phyloP scores from a whole-genome alignment of 2,797 vertebrate genomes.

The Ctenochaetus hawaiiensis region DNA sequence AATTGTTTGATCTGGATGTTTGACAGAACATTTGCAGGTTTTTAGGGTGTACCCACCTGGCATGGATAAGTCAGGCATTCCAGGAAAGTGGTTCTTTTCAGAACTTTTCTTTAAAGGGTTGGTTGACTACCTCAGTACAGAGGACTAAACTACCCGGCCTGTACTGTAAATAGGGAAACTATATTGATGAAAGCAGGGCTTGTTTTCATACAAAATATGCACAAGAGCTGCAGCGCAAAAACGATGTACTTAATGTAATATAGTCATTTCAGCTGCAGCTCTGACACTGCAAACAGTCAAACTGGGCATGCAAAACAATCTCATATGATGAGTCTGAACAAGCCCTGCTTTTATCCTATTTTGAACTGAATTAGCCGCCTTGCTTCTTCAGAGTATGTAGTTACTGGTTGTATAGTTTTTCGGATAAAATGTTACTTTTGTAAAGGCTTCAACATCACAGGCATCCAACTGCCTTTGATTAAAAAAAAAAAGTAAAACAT shows the following conservation, averaged over 20 bases:
- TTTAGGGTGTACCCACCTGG: conserved; percentile 99
- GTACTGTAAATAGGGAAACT: conserved; percentile 99
- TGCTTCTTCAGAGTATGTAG: conserved; percentile 99
- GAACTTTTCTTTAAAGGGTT: conserved; percentile 99
- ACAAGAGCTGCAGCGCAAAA: conserved; percentile 95
- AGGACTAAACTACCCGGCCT: conserved; percentile 99
- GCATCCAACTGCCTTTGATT: conserved; percentile 97
- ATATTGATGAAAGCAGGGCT: conserved; percentile 99
- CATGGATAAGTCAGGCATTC: conserved; percentile 99
- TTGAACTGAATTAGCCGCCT: conserved; percentile 99
- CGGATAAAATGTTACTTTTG: conserved; percentile 99
- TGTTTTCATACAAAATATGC: conserved; percentile 97
- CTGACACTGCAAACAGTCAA: conserved; percentile 96
- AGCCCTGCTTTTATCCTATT: conserved; percentile 99
- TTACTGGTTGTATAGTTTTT: conserved; percentile 99
- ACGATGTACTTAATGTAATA: conserved; percentile 98
- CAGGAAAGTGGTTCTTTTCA: conserved; percentile 99
- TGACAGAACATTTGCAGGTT: conserved; percentile 92
- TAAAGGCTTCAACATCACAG: conserved; percentile 99
- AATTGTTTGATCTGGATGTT: conserved; percentile 88
- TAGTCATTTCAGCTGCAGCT: conserved; percentile 94
- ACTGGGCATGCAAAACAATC: conserved; percentile 95
- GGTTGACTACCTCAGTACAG: conserved; percentile 99
- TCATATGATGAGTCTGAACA: conserved; percentile 97
- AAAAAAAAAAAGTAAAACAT: conserved; percentile 72